Percentiles rank a stretch among this genome's conserved stretches.
These are phyloP conservation scores for Pantelozetes paolii DNA, from an alignment of 2,888 invertebrate genomes.

Conservation along the genomic window DNA sequence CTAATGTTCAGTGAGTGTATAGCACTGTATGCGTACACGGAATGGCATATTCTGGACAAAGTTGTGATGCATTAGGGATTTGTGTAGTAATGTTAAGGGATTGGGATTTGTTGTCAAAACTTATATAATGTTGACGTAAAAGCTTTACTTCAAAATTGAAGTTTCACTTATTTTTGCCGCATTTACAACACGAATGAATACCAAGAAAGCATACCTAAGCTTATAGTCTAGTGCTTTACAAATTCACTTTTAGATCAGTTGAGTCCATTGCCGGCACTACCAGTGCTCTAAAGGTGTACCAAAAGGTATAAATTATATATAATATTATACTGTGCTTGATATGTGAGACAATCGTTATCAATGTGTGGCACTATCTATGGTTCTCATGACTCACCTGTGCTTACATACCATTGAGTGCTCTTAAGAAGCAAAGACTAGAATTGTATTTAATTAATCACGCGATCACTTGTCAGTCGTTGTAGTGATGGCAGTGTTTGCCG, in stretches of 20 bases:
- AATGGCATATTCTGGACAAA: not conserved
- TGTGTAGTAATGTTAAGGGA: conserved; percentile 15
- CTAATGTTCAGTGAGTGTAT: conserved; percentile 23
- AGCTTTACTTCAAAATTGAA: conserved; percentile 6
- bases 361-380: conserved; percentile 1
- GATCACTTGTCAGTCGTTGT: conserved; percentile 1
- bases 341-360: not conserved
- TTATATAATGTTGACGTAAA: conserved; percentile 21
- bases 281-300: no score
- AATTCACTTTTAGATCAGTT: no score
- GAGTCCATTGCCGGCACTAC: no score
- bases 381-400: conserved; percentile 18
- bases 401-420: not conserved
- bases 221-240: no score
- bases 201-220: no score
- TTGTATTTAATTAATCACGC: conserved; percentile 30
- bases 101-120: conserved; percentile 31
- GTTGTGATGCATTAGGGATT: conserved; percentile 23
- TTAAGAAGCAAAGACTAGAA: no score
- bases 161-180: not conserved
- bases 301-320: not conserved
- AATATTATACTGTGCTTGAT: not conserved
- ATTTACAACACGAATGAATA: not conserved
- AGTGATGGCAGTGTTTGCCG: no score
- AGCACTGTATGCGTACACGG: not conserved